phyloP scores from a whole-genome alignment of 2,113 vertebrate species.

The Danio rerio region GRCz12tu NC_133177.1:31413001-31413500 shows the following conservation, averaged over 20 bases:
- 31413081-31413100: neutral
- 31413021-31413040: neutral
- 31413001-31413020: neutral
- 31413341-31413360: slow-evolving; percentile 50
- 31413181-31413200: slow-evolving; percentile 23
- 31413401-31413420: slow-evolving; percentile 45
- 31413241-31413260: slow-evolving; percentile 30
- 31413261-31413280: slow-evolving; percentile 40
- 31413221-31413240: slow-evolving; percentile 31
- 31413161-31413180: neutral
- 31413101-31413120: neutral
- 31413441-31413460: slow-evolving; percentile 34
- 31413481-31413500: slow-evolving; percentile 19
- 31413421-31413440: slow-evolving; percentile 38
- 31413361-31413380: slow-evolving; percentile 55
- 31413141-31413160: neutral
- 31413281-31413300: slow-evolving; percentile 54
- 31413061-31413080: neutral
- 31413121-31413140: neutral
- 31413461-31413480: slow-evolving; percentile 32
- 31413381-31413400: slow-evolving; percentile 50
- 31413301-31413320: slow-evolving; percentile 58
- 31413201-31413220: slow-evolving; percentile 32
- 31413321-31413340: slow-evolving; percentile 53
- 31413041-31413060: neutral